phyloP scores from a whole-genome alignment of 1,140 invertebrate genomes.

The Drosophila sechellia region DNA sequence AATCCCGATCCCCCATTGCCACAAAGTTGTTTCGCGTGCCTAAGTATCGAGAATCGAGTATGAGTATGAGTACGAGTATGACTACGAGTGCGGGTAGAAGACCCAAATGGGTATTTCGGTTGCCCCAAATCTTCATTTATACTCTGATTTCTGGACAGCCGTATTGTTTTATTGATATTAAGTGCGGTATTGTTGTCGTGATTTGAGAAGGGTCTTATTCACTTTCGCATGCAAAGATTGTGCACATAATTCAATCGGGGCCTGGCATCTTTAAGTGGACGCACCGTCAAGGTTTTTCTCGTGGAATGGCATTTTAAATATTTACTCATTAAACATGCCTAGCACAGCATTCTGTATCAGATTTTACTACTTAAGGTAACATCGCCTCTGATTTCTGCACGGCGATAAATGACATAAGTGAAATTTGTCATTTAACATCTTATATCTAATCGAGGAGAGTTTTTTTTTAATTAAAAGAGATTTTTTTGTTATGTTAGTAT shows the following conservation, averaged over 20 bases:
- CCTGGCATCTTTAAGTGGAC: neutral
- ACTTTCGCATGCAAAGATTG: slow-evolving; percentile 45
- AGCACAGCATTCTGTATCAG: neutral
- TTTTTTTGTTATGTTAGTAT: too few relatives aligned
- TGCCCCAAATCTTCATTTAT: neutral
- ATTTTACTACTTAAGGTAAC: neutral
- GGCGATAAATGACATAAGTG: neutral
- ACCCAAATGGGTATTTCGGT: neutral
- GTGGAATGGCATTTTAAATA: slow-evolving; percentile 18
- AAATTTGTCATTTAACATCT: neutral
- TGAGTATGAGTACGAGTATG: neutral
- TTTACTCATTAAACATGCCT: slow-evolving; percentile 16
- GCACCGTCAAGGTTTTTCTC: neutral
- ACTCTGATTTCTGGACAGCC: slow-evolving; percentile 11
- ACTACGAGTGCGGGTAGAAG: too few relatives aligned
- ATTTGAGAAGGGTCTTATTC: neutral
- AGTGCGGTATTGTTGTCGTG: slow-evolving; percentile 18
- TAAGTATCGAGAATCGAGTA: slow-evolving; percentile 3
- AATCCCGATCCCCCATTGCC: slow-evolving; percentile 1
- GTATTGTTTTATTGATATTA: slow-evolving; percentile 45
- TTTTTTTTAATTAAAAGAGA: too few relatives aligned
- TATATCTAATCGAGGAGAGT: too few relatives aligned
- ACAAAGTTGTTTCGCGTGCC: slow-evolving; percentile 13
- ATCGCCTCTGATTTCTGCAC: neutral
- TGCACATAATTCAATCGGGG: slow-evolving; percentile 10